Evolutionary conservation across 2,113 vertebrate genomes (phyloP).

Genomic region (Podocnemis expansa): DNA sequence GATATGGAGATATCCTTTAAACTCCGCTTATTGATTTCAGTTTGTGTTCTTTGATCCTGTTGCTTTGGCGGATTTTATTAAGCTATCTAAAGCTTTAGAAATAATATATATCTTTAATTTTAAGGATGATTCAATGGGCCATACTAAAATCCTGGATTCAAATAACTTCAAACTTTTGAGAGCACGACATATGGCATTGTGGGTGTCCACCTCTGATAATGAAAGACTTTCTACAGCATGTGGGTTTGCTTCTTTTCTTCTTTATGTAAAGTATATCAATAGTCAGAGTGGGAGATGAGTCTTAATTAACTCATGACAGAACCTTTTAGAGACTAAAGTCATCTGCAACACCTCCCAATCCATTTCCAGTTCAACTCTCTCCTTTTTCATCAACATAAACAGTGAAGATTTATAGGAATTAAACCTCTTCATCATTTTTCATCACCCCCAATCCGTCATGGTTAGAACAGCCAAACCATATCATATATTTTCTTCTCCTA

Average conservation of each 20-base stretch:
- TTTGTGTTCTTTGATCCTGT: constrained; percentile 1
- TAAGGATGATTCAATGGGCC: background rate
- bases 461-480: background rate
- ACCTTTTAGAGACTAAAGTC: background rate
- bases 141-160: constrained; percentile 23
- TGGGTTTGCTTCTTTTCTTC: background rate
- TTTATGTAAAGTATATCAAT: background rate
- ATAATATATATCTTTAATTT: constrained; percentile 12
- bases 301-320: background rate
- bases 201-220: background rate
- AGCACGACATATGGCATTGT: background rate
- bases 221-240: background rate
- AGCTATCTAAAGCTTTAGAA: background rate
- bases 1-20: background rate
- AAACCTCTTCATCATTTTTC: background rate
- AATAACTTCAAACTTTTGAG: background rate
- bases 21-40: background rate
- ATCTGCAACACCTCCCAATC: background rate
- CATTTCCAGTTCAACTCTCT: background rate
- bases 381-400: background rate
- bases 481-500: background rate
- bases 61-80: constrained; percentile 38
- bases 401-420: background rate
- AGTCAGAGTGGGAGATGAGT: background rate
- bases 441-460: background rate